These are phyloP conservation scores for Smittia aterrima DNA, from an alignment of 2,888 invertebrate genomes.

Conservation along the genomic window DNA sequence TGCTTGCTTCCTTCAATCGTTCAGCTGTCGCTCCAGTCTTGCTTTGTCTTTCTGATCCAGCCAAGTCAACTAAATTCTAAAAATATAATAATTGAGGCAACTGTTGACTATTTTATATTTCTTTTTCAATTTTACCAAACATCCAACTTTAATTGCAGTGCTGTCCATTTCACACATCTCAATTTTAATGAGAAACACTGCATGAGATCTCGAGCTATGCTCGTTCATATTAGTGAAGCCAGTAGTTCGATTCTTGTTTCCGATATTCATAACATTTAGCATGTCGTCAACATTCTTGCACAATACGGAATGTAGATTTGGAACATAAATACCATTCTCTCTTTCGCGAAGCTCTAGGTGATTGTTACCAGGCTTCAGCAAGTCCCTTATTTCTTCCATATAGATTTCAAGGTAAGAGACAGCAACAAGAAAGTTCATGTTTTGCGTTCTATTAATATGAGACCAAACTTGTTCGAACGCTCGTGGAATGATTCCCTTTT, in stretches of 20 bases:
- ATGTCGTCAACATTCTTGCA: conserved; percentile 94
- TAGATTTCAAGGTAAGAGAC: conserved; percentile 98
- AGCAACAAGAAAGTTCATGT: conserved; percentile 92
- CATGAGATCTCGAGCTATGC: conserved; percentile 96
- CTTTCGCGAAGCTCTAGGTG: conserved; percentile 66
- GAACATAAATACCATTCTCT: conserved; percentile 86
- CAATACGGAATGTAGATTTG: conserved; percentile 89
- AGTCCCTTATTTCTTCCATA: conserved; percentile 82
- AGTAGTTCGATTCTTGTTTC: conserved; percentile 92
- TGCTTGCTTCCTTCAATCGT: conserved; percentile 90
- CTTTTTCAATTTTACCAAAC: too few relatives aligned
- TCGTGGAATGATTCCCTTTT: conserved; percentile 87
- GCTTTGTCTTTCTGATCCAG: conserved; percentile 95
- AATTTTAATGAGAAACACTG: conserved; percentile 96
- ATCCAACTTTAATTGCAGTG: conserved; percentile 72
- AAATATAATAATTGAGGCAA: too few relatives aligned
- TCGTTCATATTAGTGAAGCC: conserved; percentile 98
- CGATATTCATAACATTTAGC: conserved; percentile 87
- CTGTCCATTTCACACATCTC: conserved; percentile 81
- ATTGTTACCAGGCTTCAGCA: conserved; percentile 61
- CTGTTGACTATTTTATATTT: too few relatives aligned
- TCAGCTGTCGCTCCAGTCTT: conserved; percentile 96
- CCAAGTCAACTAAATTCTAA: conserved; percentile 96
- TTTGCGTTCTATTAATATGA: conserved; percentile 85
- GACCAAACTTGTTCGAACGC: conserved; percentile 97